Conservation (phyloP, 2,113 vertebrate genomes). For the Micronisus gabar region DNA sequence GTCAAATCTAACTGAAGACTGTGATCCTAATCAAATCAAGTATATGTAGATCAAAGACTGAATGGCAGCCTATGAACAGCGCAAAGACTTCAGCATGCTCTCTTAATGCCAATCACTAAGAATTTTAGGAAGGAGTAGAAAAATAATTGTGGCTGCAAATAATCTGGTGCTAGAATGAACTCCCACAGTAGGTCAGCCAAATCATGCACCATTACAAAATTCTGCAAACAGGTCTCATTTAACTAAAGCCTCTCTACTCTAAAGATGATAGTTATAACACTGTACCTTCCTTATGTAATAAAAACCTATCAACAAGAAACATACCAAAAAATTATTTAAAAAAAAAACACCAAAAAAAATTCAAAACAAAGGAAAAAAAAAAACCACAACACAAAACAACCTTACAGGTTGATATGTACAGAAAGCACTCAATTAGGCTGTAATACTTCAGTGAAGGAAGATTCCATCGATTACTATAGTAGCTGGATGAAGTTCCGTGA, state of each 20-base stretch:
- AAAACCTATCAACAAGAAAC: background rate
- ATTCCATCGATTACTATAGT: background rate
- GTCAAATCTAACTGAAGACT: background rate
- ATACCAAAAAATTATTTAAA: background rate
- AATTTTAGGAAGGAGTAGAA: background rate
- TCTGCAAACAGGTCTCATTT: background rate
- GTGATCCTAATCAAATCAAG: background rate
- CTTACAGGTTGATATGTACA: background rate
- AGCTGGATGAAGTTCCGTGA: background rate
- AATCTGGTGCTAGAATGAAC: background rate
- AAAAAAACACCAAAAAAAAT: too few relatives aligned
- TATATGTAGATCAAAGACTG: background rate
- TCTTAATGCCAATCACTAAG: background rate
- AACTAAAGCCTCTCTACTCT: background rate
- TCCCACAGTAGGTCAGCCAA: background rate
- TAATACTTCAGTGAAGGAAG: background rate
- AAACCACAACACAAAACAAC: accelerated
- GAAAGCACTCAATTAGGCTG: background rate
- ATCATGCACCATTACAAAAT: background rate
- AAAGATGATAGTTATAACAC: background rate
- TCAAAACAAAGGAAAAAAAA: background rate
- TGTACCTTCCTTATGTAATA: background rate
- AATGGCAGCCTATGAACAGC: background rate
- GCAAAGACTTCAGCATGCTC: background rate
- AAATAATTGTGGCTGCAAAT: background rate